Percentiles rank a stretch among this genome's conserved stretches.
phyloP scores from a whole-genome alignment of 2,888 invertebrate genomes.

The Crocallis elinguaria region DNA sequence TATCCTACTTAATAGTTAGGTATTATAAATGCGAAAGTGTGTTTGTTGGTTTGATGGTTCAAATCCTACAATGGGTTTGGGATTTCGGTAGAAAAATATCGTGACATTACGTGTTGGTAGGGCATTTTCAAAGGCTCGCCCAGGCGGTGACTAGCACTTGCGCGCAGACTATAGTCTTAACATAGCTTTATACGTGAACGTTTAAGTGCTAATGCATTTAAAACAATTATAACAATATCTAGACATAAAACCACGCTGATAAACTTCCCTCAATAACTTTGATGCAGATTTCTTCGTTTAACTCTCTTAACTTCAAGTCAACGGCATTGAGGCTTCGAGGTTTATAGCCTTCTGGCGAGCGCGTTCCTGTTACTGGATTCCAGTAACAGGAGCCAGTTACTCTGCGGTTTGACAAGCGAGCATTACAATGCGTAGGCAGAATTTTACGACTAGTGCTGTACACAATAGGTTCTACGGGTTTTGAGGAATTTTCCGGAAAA shows the following conservation, averaged over 20 bases:
- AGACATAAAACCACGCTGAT: not conserved
- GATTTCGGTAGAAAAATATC: too few species aligned
- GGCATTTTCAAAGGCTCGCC: too few species aligned
- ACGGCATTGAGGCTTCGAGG: constrained; percentile 16
- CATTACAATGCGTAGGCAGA: constrained; percentile 38
- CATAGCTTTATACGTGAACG: too few species aligned
- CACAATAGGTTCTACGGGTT: constrained; percentile 7
- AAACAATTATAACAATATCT: not conserved
- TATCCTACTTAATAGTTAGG: too few species aligned
- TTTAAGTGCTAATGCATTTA: too few species aligned
- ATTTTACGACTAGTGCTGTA: constrained; percentile 37
- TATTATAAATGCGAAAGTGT: too few species aligned
- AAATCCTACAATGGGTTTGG: too few species aligned
- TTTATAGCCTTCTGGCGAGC: constrained; percentile 27
- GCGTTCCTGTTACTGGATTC: constrained; percentile 22
- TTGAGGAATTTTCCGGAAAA: not conserved
- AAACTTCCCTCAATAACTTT: not conserved
- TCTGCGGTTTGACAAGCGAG: constrained; percentile 35
- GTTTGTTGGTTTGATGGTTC: too few species aligned
- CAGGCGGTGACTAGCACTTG: too few species aligned
- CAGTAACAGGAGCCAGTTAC: constrained; percentile 36
- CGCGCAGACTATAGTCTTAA: too few species aligned
- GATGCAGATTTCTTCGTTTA: not conserved
- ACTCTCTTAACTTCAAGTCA: constrained; percentile 11
- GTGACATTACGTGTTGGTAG: too few species aligned